These are phyloP conservation scores for Microctonus aethiopoides DNA, from an alignment of 2,888 invertebrate species.

Conservation along the genomic window DNA sequence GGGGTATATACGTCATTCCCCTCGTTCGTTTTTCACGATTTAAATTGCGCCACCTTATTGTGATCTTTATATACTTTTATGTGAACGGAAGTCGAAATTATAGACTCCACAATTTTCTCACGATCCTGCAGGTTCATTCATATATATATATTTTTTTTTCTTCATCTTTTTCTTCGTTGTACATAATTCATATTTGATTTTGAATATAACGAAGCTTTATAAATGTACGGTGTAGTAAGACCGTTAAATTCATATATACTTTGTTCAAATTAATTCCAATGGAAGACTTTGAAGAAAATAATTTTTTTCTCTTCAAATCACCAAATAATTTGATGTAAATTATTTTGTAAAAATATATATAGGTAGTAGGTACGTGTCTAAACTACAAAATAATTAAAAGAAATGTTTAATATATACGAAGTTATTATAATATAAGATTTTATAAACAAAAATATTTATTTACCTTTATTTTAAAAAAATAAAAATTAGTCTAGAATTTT, in stretches of 20 bases:
- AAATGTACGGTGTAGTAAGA: not conserved
- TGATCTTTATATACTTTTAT: slow-evolving; percentile 32
- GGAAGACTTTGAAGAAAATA: not conserved
- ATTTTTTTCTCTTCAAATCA: no score
- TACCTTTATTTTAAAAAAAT: no score
- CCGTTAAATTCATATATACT: not conserved
- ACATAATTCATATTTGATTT: slow-evolving; percentile 13
- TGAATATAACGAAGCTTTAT: slow-evolving; percentile 4
- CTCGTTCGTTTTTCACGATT: not conserved
- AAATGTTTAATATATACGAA: no score
- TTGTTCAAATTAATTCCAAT: slow-evolving; percentile 3
- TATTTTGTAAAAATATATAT: no score
- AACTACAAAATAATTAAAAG: no score
- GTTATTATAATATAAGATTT: no score
- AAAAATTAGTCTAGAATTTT: no score
- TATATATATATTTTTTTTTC: slow-evolving; percentile 11
- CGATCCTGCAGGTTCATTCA: slow-evolving; percentile 48
- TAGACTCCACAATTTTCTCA: slow-evolving; percentile 56
- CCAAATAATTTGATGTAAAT: no score
- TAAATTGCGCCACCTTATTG: slow-evolving; percentile 40
- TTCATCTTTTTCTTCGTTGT: slow-evolving; percentile 8
- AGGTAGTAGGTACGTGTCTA: no score
- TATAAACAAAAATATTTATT: no score
- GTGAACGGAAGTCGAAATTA: slow-evolving; percentile 66
- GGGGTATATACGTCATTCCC: slow-evolving; percentile 43